Evolutionary conservation across 30 jellyfish, hydroid and myxozoan genomes (phyloP), one percentile per base, ranked within the genome.

Genomic region (Sanderia malayensis): DNA sequence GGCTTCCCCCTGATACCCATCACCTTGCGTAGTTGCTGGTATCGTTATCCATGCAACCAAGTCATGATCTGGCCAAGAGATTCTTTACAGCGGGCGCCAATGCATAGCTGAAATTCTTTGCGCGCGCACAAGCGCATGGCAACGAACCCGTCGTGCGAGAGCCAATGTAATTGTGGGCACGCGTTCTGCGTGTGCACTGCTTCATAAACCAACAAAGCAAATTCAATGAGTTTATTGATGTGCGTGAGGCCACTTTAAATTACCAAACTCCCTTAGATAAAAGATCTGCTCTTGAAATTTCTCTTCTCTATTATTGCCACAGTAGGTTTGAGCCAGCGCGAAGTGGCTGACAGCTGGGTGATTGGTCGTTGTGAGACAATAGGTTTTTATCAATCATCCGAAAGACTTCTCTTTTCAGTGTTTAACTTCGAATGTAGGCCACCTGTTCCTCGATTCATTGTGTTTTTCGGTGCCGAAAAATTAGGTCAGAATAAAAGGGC

Each of bases 391-490:
- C 74, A 23, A 20, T 61, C 8, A n/a, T n/a, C n/a, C n/a, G n/a
- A n/a, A 45, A 46, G 17, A 37, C 65, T 30, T 81, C 8, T 49
- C 64, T 49, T 49, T 61, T 79, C 46, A 63, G 75, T 82, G 61
- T 76, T 66, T 76, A 76, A 76, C 79, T 76, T 58, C 79, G 79
- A 62, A 69, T 68, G 31, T 47, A 44, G 33, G 73, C 93, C 93
- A 80, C 93, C 93, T 80, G 93, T 80, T 61, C 73, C 61, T 45
- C 73, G 25, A 80, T 80, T 80, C 93, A 80, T 80, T 66, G 93
- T 80, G 78, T 72, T 79, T 70, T 80, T 58, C 93, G 93, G 93
- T 80, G 93, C 93, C 93, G 93, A 80, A 70, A 78, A 80, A 80
- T 80, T 61, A 80, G 93, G 80, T 80, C 93, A 80, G 83, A 81